Evolutionary conservation across 2,797 vertebrate species (phyloP).

Genomic region (Betta splendens): DNA sequence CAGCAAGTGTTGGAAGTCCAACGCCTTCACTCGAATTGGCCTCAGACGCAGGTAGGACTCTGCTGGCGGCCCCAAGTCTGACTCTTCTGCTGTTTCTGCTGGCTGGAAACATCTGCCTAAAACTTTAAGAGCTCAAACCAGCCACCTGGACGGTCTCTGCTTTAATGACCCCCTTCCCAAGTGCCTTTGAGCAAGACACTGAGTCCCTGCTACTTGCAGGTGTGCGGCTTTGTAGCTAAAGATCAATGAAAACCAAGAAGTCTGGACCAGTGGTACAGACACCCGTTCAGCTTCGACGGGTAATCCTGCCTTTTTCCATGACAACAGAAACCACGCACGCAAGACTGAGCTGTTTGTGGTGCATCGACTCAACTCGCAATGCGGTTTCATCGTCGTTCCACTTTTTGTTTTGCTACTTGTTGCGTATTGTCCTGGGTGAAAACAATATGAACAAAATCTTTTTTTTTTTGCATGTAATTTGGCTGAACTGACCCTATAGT

Average conservation of each 20-base stretch:
- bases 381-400: slow-evolving; percentile 21
- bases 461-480: not conserved
- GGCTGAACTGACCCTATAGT: slow-evolving; percentile 11
- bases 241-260: not conserved
- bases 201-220: slow-evolving; percentile 17
- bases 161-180: slow-evolving; percentile 37
- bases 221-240: slow-evolving; percentile 21
- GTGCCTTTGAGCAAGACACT: slow-evolving; percentile 66
- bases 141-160: slow-evolving; percentile 19
- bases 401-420: slow-evolving; percentile 9
- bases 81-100: slow-evolving; percentile 56
- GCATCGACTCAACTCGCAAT: slow-evolving; percentile 2
- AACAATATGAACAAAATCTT: too few species aligned
- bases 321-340: not conserved
- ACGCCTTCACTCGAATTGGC: slow-evolving; percentile 34
- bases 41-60: slow-evolving; percentile 26
- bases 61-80: slow-evolving; percentile 18
- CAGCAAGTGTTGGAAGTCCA: slow-evolving; percentile 17
- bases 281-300: slow-evolving; percentile 7
- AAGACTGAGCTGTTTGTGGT: not conserved
- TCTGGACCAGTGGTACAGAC: slow-evolving; percentile 10
- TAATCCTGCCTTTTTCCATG: not conserved
- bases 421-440: too few species aligned
- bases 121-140: slow-evolving; percentile 50
- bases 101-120: slow-evolving; percentile 37